phyloP scores from a whole-genome alignment of 1,140 invertebrate species.

The Neotoxoptera formosana region DNA sequence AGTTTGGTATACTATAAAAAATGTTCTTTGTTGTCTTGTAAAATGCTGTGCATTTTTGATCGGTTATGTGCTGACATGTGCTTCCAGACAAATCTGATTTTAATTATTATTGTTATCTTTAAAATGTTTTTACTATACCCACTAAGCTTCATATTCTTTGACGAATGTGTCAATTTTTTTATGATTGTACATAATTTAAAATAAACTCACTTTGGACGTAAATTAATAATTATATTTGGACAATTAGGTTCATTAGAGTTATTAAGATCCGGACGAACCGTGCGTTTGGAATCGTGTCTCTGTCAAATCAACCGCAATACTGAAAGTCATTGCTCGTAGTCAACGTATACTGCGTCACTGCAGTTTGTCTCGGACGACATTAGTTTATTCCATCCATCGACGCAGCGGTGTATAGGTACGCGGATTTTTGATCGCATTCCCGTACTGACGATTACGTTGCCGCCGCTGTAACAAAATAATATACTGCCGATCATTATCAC shows the following conservation, averaged over 20 bases:
- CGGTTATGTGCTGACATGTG: not conserved
- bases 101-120: not conserved
- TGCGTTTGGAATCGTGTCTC: not conserved
- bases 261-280: not conserved
- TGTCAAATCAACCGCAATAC: not conserved
- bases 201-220: not conserved
- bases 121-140: not conserved
- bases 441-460: not conserved
- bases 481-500: not conserved
- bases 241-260: not conserved
- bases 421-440: constrained; percentile 18
- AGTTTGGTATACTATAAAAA: not conserved
- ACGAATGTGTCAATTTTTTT: not conserved
- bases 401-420: not conserved
- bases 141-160: not conserved
- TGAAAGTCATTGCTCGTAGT: not conserved
- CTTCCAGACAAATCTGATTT: not conserved
- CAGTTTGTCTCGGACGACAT: not conserved
- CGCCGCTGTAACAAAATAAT: not conserved
- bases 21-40: too few relatives aligned
- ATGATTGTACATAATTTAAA: not conserved
- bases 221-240: not conserved
- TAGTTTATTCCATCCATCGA: not conserved
- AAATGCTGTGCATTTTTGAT: not conserved
- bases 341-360: not conserved